Conservation (phyloP, 2,888 invertebrate species). For the Cistogaster globosa region DNA sequence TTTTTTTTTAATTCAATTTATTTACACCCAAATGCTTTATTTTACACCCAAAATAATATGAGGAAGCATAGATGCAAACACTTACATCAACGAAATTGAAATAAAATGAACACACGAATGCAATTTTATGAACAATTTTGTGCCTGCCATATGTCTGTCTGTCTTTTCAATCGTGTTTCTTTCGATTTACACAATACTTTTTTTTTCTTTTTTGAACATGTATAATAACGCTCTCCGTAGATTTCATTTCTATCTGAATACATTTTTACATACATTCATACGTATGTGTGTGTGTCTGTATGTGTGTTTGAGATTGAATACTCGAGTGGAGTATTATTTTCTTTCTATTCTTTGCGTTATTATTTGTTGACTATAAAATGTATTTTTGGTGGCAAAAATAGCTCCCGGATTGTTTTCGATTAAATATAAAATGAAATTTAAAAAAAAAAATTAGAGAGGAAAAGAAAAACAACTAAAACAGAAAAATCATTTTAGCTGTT, state of each 20-base stretch:
- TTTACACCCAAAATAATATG: conserved; percentile 71
- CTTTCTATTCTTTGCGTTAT: conserved; percentile 57
- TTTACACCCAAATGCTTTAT: conserved; percentile 58
- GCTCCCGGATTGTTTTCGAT: conserved; percentile 79
- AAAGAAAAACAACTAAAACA: conserved; percentile 55
- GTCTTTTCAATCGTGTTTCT: conserved; percentile 34
- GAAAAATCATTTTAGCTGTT: conserved; percentile 61
- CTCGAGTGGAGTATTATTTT: conserved; percentile 62
- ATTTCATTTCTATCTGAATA: conserved; percentile 28
- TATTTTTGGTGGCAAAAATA: conserved; percentile 81
- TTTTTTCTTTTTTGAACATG: conserved; percentile 14
- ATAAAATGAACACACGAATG: conserved; percentile 68
- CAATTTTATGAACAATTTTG: conserved; percentile 62
- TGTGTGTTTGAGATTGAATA: not conserved
- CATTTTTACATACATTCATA: not conserved
- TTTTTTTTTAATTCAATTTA: conserved; percentile 66
- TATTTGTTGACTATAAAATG: conserved; percentile 76
- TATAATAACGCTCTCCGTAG: conserved; percentile 1
- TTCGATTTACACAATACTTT: conserved; percentile 56
- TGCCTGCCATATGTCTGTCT: conserved; percentile 44
- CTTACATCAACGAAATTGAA: conserved; percentile 54
- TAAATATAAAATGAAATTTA: conserved; percentile 66
- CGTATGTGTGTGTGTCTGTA: not conserved
- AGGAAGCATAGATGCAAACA: conserved; percentile 58
- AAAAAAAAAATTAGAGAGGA: conserved; percentile 10